These are phyloP conservation scores for Andrena trimmerana DNA, from an alignment of 2,888 invertebrate genomes.

Conservation along the genomic window DNA sequence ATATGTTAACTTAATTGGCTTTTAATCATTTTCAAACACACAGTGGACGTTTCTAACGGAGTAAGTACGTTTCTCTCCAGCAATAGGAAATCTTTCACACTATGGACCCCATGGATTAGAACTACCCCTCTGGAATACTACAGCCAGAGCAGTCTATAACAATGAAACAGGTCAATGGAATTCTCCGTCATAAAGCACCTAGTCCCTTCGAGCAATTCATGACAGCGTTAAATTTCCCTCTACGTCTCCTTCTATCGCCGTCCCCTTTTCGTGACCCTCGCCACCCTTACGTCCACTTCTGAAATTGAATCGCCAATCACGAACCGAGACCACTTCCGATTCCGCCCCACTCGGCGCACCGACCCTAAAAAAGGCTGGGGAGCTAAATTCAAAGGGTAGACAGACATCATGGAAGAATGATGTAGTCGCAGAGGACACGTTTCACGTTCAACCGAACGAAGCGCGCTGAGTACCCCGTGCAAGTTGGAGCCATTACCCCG, in stretches of 20 bases:
- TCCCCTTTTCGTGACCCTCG: neutral
- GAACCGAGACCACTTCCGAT: slow-evolving; percentile 7
- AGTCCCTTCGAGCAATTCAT: neutral
- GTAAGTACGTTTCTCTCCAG: neutral
- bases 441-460: no score
- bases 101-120: neutral
- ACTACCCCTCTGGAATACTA: neutral
- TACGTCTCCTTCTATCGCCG: neutral
- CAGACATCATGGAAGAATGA: neutral
- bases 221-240: slow-evolving; percentile 6
- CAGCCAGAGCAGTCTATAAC: neutral
- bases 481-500: no score
- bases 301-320: neutral
- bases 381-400: neutral
- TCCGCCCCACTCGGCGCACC: neutral
- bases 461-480: no score
- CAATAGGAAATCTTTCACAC: neutral
- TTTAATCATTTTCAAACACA: no score
- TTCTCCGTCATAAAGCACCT: neutral
- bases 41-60: neutral
- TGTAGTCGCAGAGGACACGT: no score
- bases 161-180: slow-evolving; percentile 13
- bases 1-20: no score
- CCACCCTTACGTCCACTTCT: neutral
- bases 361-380: neutral